phyloP scores from a whole-genome alignment of 2,113 vertebrate genomes.

The Rhinolophus sinicus region DNA sequence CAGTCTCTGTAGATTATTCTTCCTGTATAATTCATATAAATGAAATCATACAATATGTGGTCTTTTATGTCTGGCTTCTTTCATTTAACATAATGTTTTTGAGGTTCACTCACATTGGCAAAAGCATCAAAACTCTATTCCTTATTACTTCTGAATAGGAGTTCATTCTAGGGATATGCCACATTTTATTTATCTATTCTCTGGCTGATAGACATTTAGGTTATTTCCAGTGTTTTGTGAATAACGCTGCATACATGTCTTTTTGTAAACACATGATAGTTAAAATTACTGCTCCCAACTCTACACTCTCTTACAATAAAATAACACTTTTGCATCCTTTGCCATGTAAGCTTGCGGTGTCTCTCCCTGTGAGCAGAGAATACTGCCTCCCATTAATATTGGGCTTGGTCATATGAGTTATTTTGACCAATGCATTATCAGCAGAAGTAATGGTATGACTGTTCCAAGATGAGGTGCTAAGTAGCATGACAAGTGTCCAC shows the following conservation, averaged over 20 bases:
- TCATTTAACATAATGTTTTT: background rate
- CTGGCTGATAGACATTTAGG: background rate
- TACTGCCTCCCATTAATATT: background rate
- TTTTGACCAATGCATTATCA: background rate
- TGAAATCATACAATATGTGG: background rate
- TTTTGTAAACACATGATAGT: background rate
- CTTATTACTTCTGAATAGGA: background rate
- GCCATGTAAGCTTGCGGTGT: background rate
- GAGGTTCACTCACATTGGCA: background rate
- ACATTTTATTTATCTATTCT: background rate
- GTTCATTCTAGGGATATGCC: background rate
- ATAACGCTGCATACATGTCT: background rate
- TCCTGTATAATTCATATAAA: background rate
- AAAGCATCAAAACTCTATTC: background rate
- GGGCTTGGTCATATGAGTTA: background rate
- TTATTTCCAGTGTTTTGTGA: background rate
- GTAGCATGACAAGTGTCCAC: background rate
- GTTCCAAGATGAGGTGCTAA: background rate
- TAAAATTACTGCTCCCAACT: background rate
- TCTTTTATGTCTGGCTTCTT: slow-evolving; percentile 22
- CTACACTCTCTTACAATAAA: background rate
- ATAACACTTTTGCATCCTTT: background rate
- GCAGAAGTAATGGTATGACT: background rate
- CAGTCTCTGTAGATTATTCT: background rate
- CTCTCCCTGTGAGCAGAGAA: background rate